Evolutionary conservation across 2,113 vertebrate genomes (phyloP), one percentile per base, ranked within the genome.

Genomic region (Orcinus orca): DNA sequence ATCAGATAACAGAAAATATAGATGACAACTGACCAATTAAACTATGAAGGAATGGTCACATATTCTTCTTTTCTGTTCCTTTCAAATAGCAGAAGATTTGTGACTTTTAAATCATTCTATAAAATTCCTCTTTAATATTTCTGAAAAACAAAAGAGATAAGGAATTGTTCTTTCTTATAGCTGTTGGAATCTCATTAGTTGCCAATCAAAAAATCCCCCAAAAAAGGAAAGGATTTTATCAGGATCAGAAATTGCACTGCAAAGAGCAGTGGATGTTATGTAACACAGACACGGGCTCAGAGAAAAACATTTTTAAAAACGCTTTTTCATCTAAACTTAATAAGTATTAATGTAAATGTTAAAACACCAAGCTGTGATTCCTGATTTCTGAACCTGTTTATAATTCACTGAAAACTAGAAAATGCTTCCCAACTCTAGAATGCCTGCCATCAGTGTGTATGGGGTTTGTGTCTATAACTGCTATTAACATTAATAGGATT

Each of bases 271-370:
- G 12, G 31, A 18, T 71, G 5, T 95, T 93, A 60, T 0, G 1
- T 47, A 29, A 60, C 41, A 62, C 60, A 55, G 26, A 47, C 5
- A 21, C 41, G 21, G 17, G 10, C 29, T 91, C 31, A 89, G 68
- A 96, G 53, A 17, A 83, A 68, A 88, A 21, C 5, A 2, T 55
- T 73, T 95, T 36, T 23, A 65, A 87, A 87, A 63, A n/a, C 21
- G 9, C 25, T 70, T 97, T 97, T 86, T 86, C 84, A 25, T 58
- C 33, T 84, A 96, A 88, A 97, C 96, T 89, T 93, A 96, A 25
- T 38, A 94, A 9, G 63, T 97, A 11, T 68, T 95, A 70, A 93
- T 71, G 21, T 58, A 97, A 96, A 94, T 93, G 29, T 84, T 96
- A 93, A 87, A 90, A 88, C 44, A 31, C 73, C 82, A 41, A 2